Conservation (phyloP, 1,140 invertebrate genomes). For the Drosophila ambigua region DNA sequence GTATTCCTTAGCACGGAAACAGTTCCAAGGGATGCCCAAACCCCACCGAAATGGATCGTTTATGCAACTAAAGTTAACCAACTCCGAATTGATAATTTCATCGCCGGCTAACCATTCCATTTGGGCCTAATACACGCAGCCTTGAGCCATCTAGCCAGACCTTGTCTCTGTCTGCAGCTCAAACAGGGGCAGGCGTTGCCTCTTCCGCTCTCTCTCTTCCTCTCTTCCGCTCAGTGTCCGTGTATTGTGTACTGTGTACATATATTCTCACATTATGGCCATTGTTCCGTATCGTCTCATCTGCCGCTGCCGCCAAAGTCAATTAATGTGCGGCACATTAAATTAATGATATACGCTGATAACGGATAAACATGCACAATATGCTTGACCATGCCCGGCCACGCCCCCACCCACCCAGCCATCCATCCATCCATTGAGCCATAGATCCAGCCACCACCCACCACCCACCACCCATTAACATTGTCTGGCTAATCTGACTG, state of each 20-base stretch:
- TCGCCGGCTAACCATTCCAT: too few species aligned
- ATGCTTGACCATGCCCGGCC: conserved; percentile 45
- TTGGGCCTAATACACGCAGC: too few species aligned
- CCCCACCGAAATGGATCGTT: too few species aligned
- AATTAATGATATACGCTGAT: conserved; percentile 78
- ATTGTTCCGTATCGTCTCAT: conserved; percentile 24
- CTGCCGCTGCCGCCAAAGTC: conserved; percentile 32
- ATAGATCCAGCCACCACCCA: too few species aligned
- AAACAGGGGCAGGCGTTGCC: too few species aligned
- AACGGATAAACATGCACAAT: conserved; percentile 50
- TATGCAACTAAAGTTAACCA: too few species aligned
- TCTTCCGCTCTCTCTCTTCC: neutral
- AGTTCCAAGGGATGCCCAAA: too few species aligned
- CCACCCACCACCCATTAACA: neutral
- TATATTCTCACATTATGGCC: conserved; percentile 48
- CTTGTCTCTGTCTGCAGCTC: too few species aligned
- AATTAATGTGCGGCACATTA: conserved; percentile 68
- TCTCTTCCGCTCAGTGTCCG: neutral
- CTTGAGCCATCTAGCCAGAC: neutral
- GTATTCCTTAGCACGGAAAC: too few species aligned
- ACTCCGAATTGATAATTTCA: too few species aligned
- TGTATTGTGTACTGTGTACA: neutral
- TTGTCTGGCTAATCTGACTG: conserved; percentile 27
- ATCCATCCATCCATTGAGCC: too few species aligned
- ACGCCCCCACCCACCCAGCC: conserved; percentile 1